phyloP scores from a whole-genome alignment of 2,113 vertebrate species.

The Willisornis vidua region DNA sequence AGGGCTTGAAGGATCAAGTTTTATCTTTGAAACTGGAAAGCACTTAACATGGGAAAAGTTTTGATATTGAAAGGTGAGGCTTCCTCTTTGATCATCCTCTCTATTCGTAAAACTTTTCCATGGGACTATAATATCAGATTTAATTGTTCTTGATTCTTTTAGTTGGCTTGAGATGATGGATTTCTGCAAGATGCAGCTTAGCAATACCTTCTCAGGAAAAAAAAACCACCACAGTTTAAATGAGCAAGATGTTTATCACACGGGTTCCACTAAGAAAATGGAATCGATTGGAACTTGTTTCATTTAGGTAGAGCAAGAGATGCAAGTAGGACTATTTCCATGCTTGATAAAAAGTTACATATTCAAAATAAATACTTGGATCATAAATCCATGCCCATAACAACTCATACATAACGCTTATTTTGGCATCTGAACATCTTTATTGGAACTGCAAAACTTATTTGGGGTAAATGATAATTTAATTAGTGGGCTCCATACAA shows the following conservation, averaged over 20 bases:
- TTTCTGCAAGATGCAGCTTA: neutral
- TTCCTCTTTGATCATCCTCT: neutral
- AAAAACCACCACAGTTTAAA: neutral
- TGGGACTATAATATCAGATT: neutral
- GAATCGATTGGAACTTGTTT: constrained; percentile 5
- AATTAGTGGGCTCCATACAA: constrained; percentile 52
- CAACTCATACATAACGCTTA: neutral
- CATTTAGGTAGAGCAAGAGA: neutral
- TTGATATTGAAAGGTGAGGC: neutral
- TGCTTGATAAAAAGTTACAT: neutral
- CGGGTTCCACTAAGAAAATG: neutral
- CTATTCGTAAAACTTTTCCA: neutral
- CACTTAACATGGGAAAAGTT: constrained; percentile 3
- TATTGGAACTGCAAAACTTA: neutral
- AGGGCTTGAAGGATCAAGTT: neutral
- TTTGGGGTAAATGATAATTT: constrained; percentile 64
- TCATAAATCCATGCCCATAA: neutral
- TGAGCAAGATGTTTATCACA: neutral
- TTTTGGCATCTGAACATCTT: constrained; percentile 44
- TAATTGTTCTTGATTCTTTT: neutral
- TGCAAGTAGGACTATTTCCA: neutral
- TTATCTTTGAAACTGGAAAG: neutral
- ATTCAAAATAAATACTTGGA: neutral
- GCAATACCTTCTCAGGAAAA: neutral
- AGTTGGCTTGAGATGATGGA: neutral